phyloP scores from a whole-genome alignment of 2,113 vertebrate genomes.

The Indicator maculatus region DNA sequence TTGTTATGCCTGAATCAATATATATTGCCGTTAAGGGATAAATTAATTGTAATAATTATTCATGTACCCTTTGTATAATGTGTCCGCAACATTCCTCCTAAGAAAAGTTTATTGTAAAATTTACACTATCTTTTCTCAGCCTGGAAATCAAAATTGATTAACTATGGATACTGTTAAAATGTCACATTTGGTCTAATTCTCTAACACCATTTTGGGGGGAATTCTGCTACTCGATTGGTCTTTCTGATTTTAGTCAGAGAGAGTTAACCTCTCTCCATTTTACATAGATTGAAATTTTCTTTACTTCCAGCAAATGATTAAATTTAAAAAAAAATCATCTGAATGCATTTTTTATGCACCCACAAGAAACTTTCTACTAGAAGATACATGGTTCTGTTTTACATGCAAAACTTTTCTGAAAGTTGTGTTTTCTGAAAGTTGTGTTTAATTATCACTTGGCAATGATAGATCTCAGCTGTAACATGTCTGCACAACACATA shows the following conservation, averaged over 20 bases:
- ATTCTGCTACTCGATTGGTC: background rate
- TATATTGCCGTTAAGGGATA: background rate
- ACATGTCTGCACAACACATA: slow-evolving; percentile 21
- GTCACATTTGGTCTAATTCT: background rate
- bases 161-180: background rate
- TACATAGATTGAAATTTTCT: background rate
- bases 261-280: background rate
- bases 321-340: background rate
- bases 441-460: slow-evolving; percentile 56
- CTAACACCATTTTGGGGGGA: background rate
- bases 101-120: background rate
- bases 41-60: background rate
- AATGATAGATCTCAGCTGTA: slow-evolving; percentile 56
- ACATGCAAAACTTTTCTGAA: slow-evolving; percentile 33
- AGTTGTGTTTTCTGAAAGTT: slow-evolving; percentile 16
- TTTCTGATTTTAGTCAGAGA: background rate
- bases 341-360: background rate
- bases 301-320: background rate
- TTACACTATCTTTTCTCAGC: background rate
- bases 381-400: slow-evolving; percentile 32
- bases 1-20: background rate
- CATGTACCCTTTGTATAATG: background rate
- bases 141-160: background rate
- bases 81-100: background rate
- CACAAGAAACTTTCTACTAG: background rate